Conservation (phyloP, 2,888 invertebrate species). For the Tetragonula carbonaria region DNA sequence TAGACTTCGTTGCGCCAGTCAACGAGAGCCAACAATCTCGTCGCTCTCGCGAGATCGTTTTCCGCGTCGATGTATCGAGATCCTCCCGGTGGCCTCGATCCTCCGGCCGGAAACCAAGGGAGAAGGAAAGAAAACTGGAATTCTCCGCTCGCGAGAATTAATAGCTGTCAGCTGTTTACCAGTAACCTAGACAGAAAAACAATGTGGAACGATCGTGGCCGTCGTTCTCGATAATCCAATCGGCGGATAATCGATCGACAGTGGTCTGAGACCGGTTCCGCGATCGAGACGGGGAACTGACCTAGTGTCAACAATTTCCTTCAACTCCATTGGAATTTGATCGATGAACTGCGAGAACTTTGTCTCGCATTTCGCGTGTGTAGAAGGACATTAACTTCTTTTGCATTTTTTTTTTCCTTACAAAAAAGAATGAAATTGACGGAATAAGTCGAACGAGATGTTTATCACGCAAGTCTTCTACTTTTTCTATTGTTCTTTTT, state of each 20-base stretch:
- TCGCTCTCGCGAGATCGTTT: background rate
- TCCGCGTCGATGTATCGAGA: background rate
- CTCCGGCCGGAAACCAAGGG: constrained; percentile 6
- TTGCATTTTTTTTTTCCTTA: no score
- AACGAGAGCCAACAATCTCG: background rate
- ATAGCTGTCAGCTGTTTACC: constrained; percentile 45
- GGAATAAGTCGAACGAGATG: no score
- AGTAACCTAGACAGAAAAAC: constrained; percentile 41
- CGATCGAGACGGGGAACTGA: background rate
- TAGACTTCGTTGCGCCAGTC: background rate
- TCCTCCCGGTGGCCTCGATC: constrained; percentile 1
- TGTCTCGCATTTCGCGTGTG: background rate
- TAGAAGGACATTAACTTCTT: background rate
- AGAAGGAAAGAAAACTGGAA: constrained; percentile 16
- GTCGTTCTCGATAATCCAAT: constrained; percentile 23
- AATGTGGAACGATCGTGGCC: constrained; percentile 29
- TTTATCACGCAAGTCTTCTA: no score
- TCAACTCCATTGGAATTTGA: constrained; percentile 13
- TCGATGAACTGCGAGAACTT: background rate
- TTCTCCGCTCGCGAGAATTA: constrained; percentile 43
- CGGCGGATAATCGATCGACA: constrained; percentile 24
- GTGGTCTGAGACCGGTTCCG: constrained; percentile 29
- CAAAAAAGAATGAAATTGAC: no score
- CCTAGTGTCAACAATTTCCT: constrained; percentile 28
- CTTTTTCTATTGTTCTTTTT: no score